Base-by-base conservation (phyloP, 2,797 vertebrate genomes). In the Telmatherina bonti region DNA sequence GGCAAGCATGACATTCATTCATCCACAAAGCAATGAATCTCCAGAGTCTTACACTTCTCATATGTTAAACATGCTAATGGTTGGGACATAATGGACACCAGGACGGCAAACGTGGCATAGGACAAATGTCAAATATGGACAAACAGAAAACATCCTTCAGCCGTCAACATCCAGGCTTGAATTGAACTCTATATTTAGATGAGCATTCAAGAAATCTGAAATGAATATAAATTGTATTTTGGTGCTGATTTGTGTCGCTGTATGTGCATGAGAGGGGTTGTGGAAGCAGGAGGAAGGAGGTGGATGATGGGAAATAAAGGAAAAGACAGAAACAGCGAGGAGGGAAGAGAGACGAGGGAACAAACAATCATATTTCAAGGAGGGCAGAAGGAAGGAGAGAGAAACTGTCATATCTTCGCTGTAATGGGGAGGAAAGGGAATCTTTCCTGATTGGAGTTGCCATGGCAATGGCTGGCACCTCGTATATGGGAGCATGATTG, bases 391-490 rank as follows among this genome's bases (percentile, higher is more conserved):
- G 72, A 70, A 76, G 72, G 52, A 76, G 74, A 82, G 76, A 85
- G 79, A 81, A 88, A 84, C 89, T 91, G 90, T 92, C 89, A 91
- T 80, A 79, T 89, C 82, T 82, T 75, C n/a, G 43, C 84, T 76
- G 76, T 91, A 86, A 89, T 71, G 82, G 73, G 84, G 84, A 11
- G 82, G 81, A 84, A 87, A 83, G 57, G 78, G 67, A 84, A 84
- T 72, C 82, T 83, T 83, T 87, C 74, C 83, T 92, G 91, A 93
- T 93, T 92, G 85, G 83, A 89, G 93, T 94, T 93, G 76, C 92
- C 87, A 93, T 93, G 90, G 91, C 55, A 72, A 93, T 88, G 82
- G 84, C 65, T 89, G 86, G 86, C 85, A 92, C 87, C 82, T 72
- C 41, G 78, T 66, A 53, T 43, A 62, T 66, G 49, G 81, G 84